phyloP scores from a whole-genome alignment of 2,797 vertebrate species.

The Gymnoscopelus microlampas region DNA sequence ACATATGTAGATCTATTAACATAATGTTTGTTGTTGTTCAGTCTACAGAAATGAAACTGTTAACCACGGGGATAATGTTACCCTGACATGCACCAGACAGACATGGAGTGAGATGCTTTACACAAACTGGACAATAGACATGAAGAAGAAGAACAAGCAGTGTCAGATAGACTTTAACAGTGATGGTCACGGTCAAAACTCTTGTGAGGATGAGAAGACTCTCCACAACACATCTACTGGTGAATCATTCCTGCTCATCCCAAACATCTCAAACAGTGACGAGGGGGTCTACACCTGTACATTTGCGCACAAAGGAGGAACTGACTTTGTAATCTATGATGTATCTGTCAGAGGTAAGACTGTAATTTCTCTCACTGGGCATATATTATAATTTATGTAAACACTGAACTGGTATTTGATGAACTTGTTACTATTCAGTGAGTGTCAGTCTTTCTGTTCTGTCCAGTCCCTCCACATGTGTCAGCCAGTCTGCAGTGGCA shows the following conservation, averaged over 20 bases:
- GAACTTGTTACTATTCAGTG: no score
- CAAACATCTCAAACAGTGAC: slow-evolving; percentile 62
- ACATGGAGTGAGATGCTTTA: slow-evolving; percentile 50
- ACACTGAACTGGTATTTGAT: no score
- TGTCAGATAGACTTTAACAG: slow-evolving; percentile 32
- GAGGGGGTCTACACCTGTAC: slow-evolving; percentile 75
- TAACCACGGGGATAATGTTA: slow-evolving; percentile 33
- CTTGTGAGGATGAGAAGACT: slow-evolving; percentile 63
- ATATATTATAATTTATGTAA: no score
- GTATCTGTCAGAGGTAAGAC: slow-evolving; percentile 64
- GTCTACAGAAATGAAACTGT: slow-evolving; percentile 38
- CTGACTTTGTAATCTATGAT: background rate
- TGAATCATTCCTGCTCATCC: slow-evolving; percentile 67
- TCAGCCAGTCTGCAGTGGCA: slow-evolving; percentile 31
- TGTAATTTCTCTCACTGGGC: background rate
- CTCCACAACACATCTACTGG: slow-evolving; percentile 39
- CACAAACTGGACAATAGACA: slow-evolving; percentile 63
- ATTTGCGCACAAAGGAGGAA: slow-evolving; percentile 34
- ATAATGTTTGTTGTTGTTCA: slow-evolving; percentile 31
- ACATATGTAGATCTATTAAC: background rate
- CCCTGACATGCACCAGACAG: slow-evolving; percentile 58
- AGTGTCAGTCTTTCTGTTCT: no score
- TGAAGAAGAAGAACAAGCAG: fast-evolving
- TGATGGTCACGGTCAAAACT: fast-evolving
- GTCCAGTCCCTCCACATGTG: slow-evolving; percentile 46